Conservation (phyloP, 2,888 invertebrate species). For the Morpho achilles region DNA sequence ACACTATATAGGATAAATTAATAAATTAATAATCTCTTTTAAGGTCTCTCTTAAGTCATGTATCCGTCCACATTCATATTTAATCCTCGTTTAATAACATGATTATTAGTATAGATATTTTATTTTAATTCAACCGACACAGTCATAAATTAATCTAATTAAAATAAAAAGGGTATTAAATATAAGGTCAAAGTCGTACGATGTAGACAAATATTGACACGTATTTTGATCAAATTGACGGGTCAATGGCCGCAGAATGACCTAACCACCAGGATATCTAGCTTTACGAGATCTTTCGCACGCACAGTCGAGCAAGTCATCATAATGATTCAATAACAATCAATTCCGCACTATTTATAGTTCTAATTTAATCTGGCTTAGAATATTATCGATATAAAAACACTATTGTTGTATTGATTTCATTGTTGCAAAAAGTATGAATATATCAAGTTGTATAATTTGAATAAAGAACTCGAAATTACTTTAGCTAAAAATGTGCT, state of each 20-base stretch:
- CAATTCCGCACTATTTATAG: slow-evolving; percentile 11
- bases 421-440: background rate
- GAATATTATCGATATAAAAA: background rate
- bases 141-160: background rate
- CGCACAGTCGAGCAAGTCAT: slow-evolving; percentile 48
- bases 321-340: slow-evolving; percentile 38
- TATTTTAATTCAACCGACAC: no score
- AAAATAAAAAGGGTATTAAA: background rate
- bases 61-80: no score
- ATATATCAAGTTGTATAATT: no score
- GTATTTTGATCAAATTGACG: slow-evolving; percentile 32
- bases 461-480: no score
- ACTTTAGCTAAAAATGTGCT: no score
- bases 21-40: no score
- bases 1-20: no score
- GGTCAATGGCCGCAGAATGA: slow-evolving; percentile 45
- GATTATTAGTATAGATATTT: no score
- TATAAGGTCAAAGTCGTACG: slow-evolving; percentile 15
- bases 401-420: background rate
- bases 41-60: no score
- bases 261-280: slow-evolving; percentile 54
- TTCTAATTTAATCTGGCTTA: slow-evolving; percentile 5
- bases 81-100: no score
- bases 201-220: slow-evolving; percentile 20
- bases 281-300: slow-evolving; percentile 48